Evolutionary conservation across 2,888 invertebrate genomes (phyloP), one percentile per base, ranked within the genome.

Genomic region (Drosophila helvetica): DNA sequence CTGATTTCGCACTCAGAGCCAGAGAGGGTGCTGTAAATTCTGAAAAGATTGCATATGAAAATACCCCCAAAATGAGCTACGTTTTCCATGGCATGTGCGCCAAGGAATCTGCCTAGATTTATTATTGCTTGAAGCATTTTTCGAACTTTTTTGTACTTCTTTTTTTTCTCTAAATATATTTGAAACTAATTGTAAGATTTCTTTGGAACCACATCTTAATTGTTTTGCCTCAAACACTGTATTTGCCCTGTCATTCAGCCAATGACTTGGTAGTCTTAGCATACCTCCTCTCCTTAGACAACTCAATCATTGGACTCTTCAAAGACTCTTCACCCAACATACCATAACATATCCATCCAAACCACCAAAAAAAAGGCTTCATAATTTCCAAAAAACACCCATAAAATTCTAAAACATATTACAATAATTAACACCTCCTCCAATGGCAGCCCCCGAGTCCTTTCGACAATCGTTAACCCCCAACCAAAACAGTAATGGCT

Each of bases 381-480:
- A 38, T 38, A 38, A 48, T 38, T 48, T 48, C 27, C n/a, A 3
- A 48, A 17, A 45, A 45, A 25, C 47, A 45, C 22, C 27, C 63
- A 57, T 48, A 47, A 46, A 65, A 65, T 74, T 71, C 58, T 54
- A 57, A 74, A 65, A 66, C 54, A 71, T 74, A 74, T 68, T 73
- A 48, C 69, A 65, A 71, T 70, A 81, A 87, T 82, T 77, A 82
- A 70, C 83, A 75, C 70, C 70, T 59, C 72, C 68, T 50, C 33
- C 47, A 56, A 25, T 56, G 51, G 15, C 15, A 2, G 15, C 38
- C 38, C 38, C 15, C 38, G 15, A 38, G 15, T 55, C 51, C 57
- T 27, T 30, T 25, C 51, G 48, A 12, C 45, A 62, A 27, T 30
- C 56, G 75, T 48, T 33, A 68, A 61, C 56, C 57, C 57, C 19